Evolutionary conservation across 2,113 vertebrate species (phyloP), one percentile per base, ranked within the genome.

Genomic region (Hystrix cristata): DNA sequence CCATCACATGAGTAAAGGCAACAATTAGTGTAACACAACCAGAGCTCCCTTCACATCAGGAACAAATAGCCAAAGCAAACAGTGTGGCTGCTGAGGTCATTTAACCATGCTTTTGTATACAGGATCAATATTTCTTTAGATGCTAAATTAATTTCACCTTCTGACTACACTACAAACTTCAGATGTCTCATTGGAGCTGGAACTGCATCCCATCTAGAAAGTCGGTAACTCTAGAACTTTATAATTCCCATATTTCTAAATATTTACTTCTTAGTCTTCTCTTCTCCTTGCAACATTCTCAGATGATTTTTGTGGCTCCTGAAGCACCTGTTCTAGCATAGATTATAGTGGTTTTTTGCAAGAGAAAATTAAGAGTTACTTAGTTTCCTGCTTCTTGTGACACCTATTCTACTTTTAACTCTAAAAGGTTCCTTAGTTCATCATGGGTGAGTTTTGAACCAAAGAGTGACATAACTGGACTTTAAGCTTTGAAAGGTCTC

Each of bases 101-200:
- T 95, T 57, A 76, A 43, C 15, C 18, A 85, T 88, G 3, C 27
- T 67, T 96, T 93, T 91, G 4, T 65, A 65, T 60, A 46, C 18
- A 93, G 78, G 59, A 65, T 53, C 79, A 55, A 65, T 86, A 72
- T 72, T 65, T 89, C 78, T 8, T 69, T 57, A 34, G 57, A 29
- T 90, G 31, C 48, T 87, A 94, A 89, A 67, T 93, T 51, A n/a
- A 88, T 88, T 91, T 94, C 27, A 51, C 38, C 55, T 87, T 91
- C 27, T 21, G 57, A 55, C 46, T 43, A 27, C 1, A 55, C 46
- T 43, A 27, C 1, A 65, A 78, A 91, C 18, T 29, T 48, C 27
- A 65, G 0, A 10, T 72, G 53, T 62, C 84, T 62, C 76, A 62
- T 81, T 80, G 16, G 51, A 62, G 23, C 4, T 67, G 51, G 43